These are phyloP conservation scores for Spisula subtruncata DNA, from an alignment of 2,888 invertebrate genomes.

Conservation along the genomic window DNA sequence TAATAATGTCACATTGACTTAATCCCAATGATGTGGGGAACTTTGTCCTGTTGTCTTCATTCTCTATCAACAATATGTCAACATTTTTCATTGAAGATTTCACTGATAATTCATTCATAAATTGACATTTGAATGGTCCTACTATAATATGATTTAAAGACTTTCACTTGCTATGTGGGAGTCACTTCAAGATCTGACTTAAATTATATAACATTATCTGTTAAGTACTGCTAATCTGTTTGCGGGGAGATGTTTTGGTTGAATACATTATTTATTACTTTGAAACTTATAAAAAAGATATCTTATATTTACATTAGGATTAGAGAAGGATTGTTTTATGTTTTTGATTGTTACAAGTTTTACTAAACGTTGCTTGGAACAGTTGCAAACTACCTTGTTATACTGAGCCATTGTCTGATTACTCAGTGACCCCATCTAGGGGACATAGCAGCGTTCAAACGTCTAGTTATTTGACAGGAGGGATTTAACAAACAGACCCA, in stretches of 20 bases:
- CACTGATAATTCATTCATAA: not conserved
- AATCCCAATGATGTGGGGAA: too few species aligned
- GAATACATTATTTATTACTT: not conserved
- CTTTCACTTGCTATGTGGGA: slow-evolving; percentile 13
- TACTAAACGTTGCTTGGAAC: too few species aligned
- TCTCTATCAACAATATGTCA: too few species aligned
- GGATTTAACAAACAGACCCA: too few species aligned
- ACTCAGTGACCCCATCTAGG: too few species aligned
- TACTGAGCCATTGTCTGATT: too few species aligned
- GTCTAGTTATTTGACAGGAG: too few species aligned
- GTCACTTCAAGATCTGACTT: not conserved
- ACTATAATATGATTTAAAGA: not conserved
- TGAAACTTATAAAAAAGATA: not conserved
- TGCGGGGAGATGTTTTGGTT: not conserved
- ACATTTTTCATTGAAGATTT: not conserved
- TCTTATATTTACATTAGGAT: not conserved
- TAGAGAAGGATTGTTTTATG: not conserved
- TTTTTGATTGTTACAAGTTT: not conserved
- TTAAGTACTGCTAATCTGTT: not conserved
- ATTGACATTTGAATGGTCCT: slow-evolving; percentile 1
- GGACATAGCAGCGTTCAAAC: too few species aligned
- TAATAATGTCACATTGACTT: too few species aligned
- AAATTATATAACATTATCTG: slow-evolving; percentile 22
- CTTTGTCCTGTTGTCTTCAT: not conserved
- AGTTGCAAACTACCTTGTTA: too few species aligned